A percentile compares a stretch with the other conserved stretches of the same genome.
Conservation (phyloP, 2,888 invertebrate species). For the Alentia gelatinosa region DNA sequence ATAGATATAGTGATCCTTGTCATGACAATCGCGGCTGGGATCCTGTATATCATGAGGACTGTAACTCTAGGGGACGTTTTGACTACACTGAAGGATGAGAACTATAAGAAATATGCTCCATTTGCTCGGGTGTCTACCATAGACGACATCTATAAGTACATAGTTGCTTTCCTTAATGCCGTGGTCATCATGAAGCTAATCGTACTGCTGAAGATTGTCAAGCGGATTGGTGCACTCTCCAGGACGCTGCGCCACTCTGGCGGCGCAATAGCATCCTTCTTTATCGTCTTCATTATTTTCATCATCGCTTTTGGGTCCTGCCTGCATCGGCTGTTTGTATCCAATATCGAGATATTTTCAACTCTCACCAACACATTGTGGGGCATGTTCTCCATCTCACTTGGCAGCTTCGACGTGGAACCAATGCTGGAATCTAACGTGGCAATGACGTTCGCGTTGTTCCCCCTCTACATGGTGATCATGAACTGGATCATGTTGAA, state of each 20-base stretch:
- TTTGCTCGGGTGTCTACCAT: not conserved
- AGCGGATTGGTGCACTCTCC: not conserved
- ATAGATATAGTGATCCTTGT: slow-evolving; percentile 57
- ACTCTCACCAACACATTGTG: not conserved
- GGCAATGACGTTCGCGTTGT: not conserved
- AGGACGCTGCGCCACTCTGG: not conserved
- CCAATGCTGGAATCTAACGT: not conserved
- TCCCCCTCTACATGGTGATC: slow-evolving; percentile 35
- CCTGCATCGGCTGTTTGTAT: not conserved
- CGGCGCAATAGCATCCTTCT: not conserved
- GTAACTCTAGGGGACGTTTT: not conserved
- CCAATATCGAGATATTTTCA: not conserved
- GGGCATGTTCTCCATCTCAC: not conserved
- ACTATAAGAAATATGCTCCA: slow-evolving; percentile 18
- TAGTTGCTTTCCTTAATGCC: slow-evolving; percentile 3
- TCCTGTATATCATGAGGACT: slow-evolving; percentile 18
- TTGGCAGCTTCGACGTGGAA: slow-evolving; percentile 24
- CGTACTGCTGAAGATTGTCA: slow-evolving; percentile 29
- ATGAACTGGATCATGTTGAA: slow-evolving; percentile 54
- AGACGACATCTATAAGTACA: slow-evolving; percentile 34
- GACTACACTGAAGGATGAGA: slow-evolving; percentile 8
- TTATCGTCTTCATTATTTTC: not conserved
- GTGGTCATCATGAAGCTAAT: slow-evolving; percentile 46
- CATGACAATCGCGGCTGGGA: slow-evolving; percentile 55
- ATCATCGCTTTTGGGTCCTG: slow-evolving; percentile 1